Percentiles rank a stretch among this genome's conserved stretches.
Evolutionary conservation across 2,113 vertebrate genomes (phyloP).

Genomic region (Turnix velox): DNA sequence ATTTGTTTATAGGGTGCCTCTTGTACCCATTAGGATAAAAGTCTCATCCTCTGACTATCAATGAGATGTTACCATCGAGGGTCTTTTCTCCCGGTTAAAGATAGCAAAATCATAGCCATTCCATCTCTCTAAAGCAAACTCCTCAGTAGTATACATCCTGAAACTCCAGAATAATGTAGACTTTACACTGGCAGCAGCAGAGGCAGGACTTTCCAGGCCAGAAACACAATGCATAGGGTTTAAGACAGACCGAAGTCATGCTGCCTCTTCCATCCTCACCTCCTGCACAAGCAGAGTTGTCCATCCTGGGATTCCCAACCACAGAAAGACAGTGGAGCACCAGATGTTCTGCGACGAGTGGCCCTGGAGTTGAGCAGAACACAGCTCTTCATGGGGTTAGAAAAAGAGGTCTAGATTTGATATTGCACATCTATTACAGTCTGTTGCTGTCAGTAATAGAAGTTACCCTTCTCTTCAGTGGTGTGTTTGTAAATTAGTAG

Average conservation of each 20-base stretch:
- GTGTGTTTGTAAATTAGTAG: background rate
- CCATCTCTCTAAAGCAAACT: background rate
- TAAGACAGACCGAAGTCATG: background rate
- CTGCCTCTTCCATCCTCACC: background rate
- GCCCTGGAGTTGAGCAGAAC: background rate
- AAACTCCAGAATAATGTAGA: background rate
- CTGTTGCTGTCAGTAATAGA: background rate
- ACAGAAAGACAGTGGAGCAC: background rate
- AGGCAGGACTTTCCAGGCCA: background rate
- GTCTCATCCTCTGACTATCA: background rate
- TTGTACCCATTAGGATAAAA: background rate
- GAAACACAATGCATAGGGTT: accelerated
- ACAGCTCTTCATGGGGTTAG: background rate
- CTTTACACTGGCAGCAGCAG: background rate
- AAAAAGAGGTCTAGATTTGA: background rate
- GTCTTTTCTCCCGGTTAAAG: background rate
- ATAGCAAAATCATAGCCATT: background rate
- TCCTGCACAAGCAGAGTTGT: background rate
- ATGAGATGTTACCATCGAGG: background rate
- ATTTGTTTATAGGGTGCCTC: background rate
- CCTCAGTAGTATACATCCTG: background rate
- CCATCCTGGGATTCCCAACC: accelerated
- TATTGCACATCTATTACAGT: background rate
- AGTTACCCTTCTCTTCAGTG: background rate
- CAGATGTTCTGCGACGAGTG: background rate